These are phyloP conservation scores for Crotalus tigris DNA, from an alignment of 2,113 vertebrate species.

Conservation along the genomic window DNA sequence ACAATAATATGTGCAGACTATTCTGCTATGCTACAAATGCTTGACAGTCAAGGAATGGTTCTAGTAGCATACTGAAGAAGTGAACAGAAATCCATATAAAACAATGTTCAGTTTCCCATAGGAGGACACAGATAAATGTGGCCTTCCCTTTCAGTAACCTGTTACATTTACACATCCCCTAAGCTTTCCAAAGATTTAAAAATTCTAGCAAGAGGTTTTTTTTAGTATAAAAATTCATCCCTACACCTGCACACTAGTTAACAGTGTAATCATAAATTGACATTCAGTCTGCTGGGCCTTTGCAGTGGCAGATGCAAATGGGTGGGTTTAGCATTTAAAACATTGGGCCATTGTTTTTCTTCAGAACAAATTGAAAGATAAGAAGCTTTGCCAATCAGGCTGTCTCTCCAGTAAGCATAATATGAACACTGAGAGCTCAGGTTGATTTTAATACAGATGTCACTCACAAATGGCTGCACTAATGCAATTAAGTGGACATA, in stretches of 20 bases:
- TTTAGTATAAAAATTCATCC: constrained; percentile 63
- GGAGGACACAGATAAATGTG: constrained; percentile 91
- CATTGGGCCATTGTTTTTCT: background rate
- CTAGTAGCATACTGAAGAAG: constrained; percentile 71
- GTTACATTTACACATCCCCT: constrained; percentile 66
- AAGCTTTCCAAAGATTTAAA: constrained; percentile 60
- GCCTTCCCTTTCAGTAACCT: constrained; percentile 79
- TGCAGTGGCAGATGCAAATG: background rate
- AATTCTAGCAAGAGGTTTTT: constrained; percentile 62
- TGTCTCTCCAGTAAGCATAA: constrained; percentile 27
- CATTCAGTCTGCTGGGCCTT: background rate
- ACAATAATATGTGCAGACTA: constrained; percentile 61
- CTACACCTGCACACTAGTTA: constrained; percentile 60
- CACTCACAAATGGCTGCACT: background rate
- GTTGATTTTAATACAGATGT: constrained; percentile 20
- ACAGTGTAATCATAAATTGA: background rate
- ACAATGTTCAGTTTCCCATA: constrained; percentile 95
- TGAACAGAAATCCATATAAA: constrained; percentile 82
- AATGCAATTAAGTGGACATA: background rate
- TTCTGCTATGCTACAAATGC: constrained; percentile 79
- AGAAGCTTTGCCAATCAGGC: background rate
- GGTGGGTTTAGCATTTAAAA: background rate
- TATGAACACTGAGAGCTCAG: constrained; percentile 26
- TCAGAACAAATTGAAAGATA: background rate
- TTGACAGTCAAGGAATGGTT: constrained; percentile 65